Evolutionary conservation across 64 coral and sea anemone genomes (phyloP).

Genomic region (Dendronephthya gigantea): DNA sequence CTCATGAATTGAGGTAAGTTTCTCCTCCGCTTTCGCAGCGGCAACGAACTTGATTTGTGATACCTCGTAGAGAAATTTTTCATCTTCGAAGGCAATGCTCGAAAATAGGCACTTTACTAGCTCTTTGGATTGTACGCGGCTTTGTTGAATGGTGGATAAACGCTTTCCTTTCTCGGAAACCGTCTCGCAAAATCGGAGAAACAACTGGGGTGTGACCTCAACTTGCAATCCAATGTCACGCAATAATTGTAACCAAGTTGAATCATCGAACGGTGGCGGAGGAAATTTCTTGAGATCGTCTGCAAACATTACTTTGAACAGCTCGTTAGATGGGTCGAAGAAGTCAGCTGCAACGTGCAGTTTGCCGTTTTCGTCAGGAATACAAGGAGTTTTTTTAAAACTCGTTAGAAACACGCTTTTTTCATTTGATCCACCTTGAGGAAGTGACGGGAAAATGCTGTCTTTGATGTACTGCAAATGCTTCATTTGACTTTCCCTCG

Average conservation of each 20-base stretch:
- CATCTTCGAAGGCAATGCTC: neutral
- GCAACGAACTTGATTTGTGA: neutral
- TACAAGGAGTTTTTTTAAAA: neutral
- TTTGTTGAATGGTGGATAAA: neutral
- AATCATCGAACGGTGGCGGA: neutral
- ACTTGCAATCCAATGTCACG: neutral
- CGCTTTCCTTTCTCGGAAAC: neutral
- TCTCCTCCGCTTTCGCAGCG: neutral
- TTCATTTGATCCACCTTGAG: neutral
- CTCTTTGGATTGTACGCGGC: neutral
- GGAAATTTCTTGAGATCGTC: neutral
- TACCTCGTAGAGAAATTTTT: neutral
- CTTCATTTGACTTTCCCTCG: neutral
- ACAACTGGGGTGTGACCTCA: neutral
- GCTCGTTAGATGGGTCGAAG: neutral
- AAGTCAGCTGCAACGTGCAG: neutral
- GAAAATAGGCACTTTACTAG: neutral
- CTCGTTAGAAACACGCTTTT: neutral
- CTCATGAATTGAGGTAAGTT: neutral
- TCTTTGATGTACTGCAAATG: neutral
- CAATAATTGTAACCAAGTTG: neutral
- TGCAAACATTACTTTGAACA: neutral
- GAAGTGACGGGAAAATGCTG: neutral
- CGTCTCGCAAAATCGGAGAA: neutral
- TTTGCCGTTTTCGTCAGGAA: neutral